Evolutionary conservation across 2,797 vertebrate species (phyloP), one percentile per base, ranked within the genome.

Genomic region (Staurois parvus): DNA sequence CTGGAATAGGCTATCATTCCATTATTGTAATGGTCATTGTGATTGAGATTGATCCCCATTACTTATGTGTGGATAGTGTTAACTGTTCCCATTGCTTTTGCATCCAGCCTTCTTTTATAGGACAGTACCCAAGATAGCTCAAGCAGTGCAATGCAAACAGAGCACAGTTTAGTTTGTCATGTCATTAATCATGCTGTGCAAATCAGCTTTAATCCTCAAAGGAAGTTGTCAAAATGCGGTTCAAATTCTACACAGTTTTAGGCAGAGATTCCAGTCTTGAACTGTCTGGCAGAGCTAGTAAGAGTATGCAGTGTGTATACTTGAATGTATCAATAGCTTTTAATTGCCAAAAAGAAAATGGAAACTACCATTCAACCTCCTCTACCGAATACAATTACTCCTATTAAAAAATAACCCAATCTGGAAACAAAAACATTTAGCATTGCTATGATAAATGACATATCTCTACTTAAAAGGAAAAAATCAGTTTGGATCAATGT

Each of bases 121-220:
- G 70, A 84, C 76, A 69, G 70, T 79, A 59, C 42, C 72, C 75
- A 62, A 87, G 72, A 87, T 84, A 87, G 81, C 79, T 84, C 59
- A 32, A 79, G 40, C 76, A 68, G 70, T 83, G 85, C 70, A 84
- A 83, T 74, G 85, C 76, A 72, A 87, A 79, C 67, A 84, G 76
- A 87, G 70, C 70, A 79, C 21, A 66, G 85, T 79, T 84, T 83
- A 75, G 59, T 73, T 75, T 87, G 81, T 77, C 81, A 87, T 84
- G 76, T 84, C 85, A 87, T 87, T 87, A 83, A 87, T 87, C 85
- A 87, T 70, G 70, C 56, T 34, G 59, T 87, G 85, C 76, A 87
- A 87, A 87, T 87, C 85, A 87, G 85, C 85, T 87, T 75, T 87
- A 87, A 87, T 87, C 85, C 85, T 83, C 81, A 83, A 83, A 83